These are phyloP conservation scores for Drosophila robusta DNA, from an alignment of 2,888 invertebrate species.

Conservation along the genomic window DNA sequence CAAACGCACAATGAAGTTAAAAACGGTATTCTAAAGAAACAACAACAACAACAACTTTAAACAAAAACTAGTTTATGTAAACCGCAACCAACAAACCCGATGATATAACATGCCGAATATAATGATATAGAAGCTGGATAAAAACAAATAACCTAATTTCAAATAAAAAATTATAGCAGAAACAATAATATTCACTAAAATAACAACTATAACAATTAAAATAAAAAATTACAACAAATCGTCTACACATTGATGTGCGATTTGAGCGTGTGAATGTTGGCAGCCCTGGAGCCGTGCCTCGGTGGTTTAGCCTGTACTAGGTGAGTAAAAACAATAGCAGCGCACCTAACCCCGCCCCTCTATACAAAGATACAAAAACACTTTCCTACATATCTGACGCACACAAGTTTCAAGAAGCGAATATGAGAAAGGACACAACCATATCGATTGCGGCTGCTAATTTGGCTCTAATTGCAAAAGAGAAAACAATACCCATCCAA, in stretches of 20 bases:
- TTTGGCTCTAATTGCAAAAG: constrained; percentile 53
- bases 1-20: constrained; percentile 76
- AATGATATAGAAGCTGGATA: constrained; percentile 2
- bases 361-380: constrained; percentile 31
- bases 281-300: constrained; percentile 86
- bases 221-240: constrained; percentile 53
- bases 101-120: constrained; percentile 11
- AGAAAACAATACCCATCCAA: constrained; percentile 13
- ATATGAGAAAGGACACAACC: constrained; percentile 64
- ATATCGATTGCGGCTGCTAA: constrained; percentile 52
- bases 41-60: constrained; percentile 40
- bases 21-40: constrained; percentile 63
- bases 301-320: constrained; percentile 86
- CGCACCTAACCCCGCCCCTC: not conserved
- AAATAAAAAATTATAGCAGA: not conserved
- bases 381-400: constrained; percentile 32
- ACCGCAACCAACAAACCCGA: constrained; percentile 14
- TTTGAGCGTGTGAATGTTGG: constrained; percentile 85
- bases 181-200: constrained; percentile 6
- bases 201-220: constrained; percentile 19
- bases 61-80: constrained; percentile 25
- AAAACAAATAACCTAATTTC: constrained; percentile 13
- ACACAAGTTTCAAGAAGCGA: constrained; percentile 60
- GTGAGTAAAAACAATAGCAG: constrained; percentile 68
- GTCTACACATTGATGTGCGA: constrained; percentile 78